Base-by-base conservation (phyloP, 2,888 invertebrate species). In the Amphipoea lucens region DNA sequence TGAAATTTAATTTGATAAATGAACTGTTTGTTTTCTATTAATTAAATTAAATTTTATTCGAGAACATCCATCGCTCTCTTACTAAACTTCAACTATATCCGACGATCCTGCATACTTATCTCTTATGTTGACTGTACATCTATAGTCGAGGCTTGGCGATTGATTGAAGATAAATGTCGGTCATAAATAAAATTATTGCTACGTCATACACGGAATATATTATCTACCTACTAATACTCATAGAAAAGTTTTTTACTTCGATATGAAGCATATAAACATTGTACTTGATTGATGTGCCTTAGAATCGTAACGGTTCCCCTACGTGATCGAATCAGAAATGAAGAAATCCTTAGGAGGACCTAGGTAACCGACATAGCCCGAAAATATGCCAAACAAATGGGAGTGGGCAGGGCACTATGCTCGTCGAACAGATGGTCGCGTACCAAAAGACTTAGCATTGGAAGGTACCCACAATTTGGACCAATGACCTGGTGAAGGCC, bases 101-200 rank as follows among this genome's bases (percentile, higher is more conserved):
- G 40, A 40, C 40, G 40, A 40, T 40, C 40, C 40, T 40, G 40
- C 40, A 40, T 40, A 40, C 40, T 40, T 40, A 40, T 40, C 40
- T 40, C 40, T 40, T 40, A 4, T 40, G 40, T 40, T 40, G 40
- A 40, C 40, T 40, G 40, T 14, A 14, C 23, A 60, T n/a, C 60
- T 73, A 73, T 65, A 73, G 71, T 12, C 23, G 45, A 72, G 81
- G 82, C 79, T 84, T 83, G 86, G 70, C 89, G 91, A 91, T 90
- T 88, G 93, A 93, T 92, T 85, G 89, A 91, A 92, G 92, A 95
- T 94, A 93, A 93, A 94, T 93, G 91, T 67, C 78, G 75, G 82
- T 76, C 78, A 76, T 78, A 87, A 86, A 91, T 90, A 76, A 79
- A 87, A 89, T 88, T 90, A 87, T 84, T 88, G 91, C 90, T 83